Conservation (phyloP, 1,140 invertebrate genomes). For the Drosophila simulans region DNA sequence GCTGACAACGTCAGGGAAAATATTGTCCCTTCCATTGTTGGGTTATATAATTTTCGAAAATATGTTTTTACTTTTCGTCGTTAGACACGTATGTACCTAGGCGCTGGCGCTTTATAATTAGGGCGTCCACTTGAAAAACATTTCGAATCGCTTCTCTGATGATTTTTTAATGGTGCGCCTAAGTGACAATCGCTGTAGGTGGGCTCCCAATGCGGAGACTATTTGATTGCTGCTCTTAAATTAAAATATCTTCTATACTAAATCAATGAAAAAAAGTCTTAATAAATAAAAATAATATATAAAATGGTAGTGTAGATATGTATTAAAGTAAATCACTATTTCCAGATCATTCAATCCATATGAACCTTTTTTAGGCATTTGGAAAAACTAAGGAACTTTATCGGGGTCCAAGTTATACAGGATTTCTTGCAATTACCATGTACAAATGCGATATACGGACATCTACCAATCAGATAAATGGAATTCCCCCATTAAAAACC, state of each 20-base stretch:
- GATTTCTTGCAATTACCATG: neutral
- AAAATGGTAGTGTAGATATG: too few species aligned
- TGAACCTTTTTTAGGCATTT: neutral
- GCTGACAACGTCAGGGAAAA: slow-evolving; percentile 49
- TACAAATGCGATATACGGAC: neutral
- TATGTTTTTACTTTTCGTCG: slow-evolving; percentile 40
- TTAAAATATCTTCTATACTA: too few species aligned
- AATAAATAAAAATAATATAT: too few species aligned
- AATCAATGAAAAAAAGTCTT: too few species aligned
- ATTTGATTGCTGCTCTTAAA: neutral
- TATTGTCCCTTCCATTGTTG: slow-evolving; percentile 50
- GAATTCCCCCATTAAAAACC: slow-evolving; percentile 71
- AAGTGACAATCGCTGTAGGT: neutral
- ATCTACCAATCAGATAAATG: slow-evolving; percentile 28
- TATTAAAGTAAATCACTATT: too few species aligned
- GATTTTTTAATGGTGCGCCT: slow-evolving; percentile 35
- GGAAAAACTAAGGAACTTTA: neutral
- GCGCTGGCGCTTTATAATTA: slow-evolving; percentile 73
- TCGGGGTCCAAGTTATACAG: neutral
- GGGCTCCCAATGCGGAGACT: neutral
- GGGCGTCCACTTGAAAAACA: slow-evolving; percentile 44
- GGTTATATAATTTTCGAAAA: slow-evolving; percentile 72
- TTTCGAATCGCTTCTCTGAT: slow-evolving; percentile 23
- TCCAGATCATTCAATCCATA: neutral
- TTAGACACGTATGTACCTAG: slow-evolving; percentile 27